Evolutionary conservation across 2,797 vertebrate genomes (phyloP).

Genomic region (Notolabrus celidotus): DNA sequence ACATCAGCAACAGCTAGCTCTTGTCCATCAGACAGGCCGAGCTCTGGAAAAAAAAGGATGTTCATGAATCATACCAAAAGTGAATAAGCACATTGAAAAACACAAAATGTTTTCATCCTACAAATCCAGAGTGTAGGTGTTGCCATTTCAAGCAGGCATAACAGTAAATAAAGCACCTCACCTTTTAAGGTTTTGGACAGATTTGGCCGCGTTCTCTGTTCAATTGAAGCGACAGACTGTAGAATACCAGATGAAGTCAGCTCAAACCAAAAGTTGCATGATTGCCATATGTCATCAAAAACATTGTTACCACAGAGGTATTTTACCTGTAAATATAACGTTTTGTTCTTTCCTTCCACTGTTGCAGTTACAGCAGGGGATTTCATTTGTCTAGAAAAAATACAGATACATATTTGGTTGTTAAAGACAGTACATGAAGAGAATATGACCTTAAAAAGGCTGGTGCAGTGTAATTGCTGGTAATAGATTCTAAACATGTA

Average conservation of each 20-base stretch:
- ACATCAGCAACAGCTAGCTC: slow-evolving; percentile 93
- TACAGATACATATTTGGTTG: neutral
- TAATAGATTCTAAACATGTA: neutral
- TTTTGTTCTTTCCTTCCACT: slow-evolving; percentile 93
- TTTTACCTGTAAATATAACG: slow-evolving; percentile 94
- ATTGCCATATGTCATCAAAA: neutral
- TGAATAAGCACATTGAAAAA: slow-evolving; percentile 18
- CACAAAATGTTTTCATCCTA: neutral
- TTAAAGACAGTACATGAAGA: neutral
- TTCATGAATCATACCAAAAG: slow-evolving; percentile 7
- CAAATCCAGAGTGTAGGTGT: neutral
- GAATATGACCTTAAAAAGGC: neutral
- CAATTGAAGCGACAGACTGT: slow-evolving; percentile 92
- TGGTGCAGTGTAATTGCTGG: neutral
- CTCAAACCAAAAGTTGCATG: slow-evolving; percentile 16
- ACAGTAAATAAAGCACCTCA: slow-evolving; percentile 61
- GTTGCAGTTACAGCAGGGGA: slow-evolving; percentile 94
- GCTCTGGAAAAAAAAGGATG: slow-evolving; percentile 81
- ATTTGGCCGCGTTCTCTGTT: slow-evolving; percentile 93
- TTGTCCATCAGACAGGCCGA: slow-evolving; percentile 91
- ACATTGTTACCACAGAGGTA: slow-evolving; percentile 6
- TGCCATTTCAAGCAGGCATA: neutral
- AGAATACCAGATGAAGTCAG: slow-evolving; percentile 42
- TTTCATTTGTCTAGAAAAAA: slow-evolving; percentile 91
- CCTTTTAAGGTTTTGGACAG: slow-evolving; percentile 93